Base-by-base conservation (phyloP, 2,113 vertebrate species). In the Microtus oregoni region DNA sequence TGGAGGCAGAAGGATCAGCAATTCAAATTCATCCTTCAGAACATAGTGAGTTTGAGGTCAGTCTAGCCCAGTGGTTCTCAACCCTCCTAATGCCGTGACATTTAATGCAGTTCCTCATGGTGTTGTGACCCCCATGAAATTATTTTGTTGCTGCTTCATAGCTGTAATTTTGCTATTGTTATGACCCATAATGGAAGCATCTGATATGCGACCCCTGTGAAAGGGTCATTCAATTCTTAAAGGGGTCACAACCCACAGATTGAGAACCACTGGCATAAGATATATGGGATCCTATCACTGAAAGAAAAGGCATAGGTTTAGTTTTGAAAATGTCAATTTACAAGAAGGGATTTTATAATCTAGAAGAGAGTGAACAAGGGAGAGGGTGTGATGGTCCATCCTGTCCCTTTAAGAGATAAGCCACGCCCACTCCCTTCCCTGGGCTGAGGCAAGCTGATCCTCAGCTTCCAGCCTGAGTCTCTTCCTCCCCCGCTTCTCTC, bases 241-340 rank as follows among this genome's bases (percentile, higher is more conserved):
- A 73, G 70, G n/a, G 17, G 4, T 38, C n/a, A 73, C n/a, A 38
- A 22, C 19, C n/a, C 15, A 73, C 3, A 38, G n/a, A 19, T 73
- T 73, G 19, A 73, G 19, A 73, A n/a, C 35, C 70, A 72, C n/a
- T n/a, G 17, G 19, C 38, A 17, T 38, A 38, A 22, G 47, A 15
- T 52, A 52, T n/a, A 35, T 70, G 44, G 52, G 38, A 24, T n/a
- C 20, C 35, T 52, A 32, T 72, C 44, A 52, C 22, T 70, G 30
- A 72, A 87, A 52, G 32, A 50, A 20, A 28, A 55, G 15, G 17
- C 20, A 52, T 67, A n/a, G 68, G 35, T 90, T 85, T 89, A 72
- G 58, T 22, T 94, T 79, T 77, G 50, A 92, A 90, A 83, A 76
- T 79, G 17, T 89, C 44, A 76, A 38, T 88, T 96, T 85, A 58